A percentile compares a stretch with the other conserved stretches of the same genome.
Conservation (phyloP, 1,140 invertebrate species). For the Papilio polytes region DNA sequence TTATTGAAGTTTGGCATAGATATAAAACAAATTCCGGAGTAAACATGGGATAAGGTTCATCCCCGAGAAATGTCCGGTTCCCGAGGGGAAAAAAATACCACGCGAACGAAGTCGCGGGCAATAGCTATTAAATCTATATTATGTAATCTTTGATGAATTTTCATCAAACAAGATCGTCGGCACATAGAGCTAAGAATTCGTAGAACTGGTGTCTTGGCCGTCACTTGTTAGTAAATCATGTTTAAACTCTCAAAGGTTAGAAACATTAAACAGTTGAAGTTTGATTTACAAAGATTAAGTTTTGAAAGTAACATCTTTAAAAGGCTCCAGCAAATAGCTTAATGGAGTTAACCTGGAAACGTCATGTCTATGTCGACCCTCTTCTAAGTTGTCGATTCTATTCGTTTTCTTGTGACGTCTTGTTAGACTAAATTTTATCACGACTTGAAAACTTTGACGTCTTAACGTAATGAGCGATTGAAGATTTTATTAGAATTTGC, state of each 20-base stretch:
- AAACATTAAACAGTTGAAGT: neutral
- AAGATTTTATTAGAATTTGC: neutral
- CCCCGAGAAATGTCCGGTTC: too few species aligned
- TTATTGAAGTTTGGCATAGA: too few species aligned
- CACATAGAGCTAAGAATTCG: neutral
- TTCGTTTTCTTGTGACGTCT: slow-evolving; percentile 23
- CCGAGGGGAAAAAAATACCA: too few species aligned
- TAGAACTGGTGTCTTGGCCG: neutral
- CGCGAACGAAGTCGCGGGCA: too few species aligned
- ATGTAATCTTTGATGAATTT: too few species aligned
- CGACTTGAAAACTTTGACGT: slow-evolving; percentile 10
- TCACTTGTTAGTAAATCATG: neutral
- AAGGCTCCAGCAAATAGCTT: slow-evolving; percentile 17
- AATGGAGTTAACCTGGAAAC: slow-evolving; percentile 25
- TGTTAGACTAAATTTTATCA: slow-evolving; percentile 19
- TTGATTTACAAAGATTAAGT: slow-evolving; percentile 4
- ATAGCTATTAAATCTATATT: too few species aligned
- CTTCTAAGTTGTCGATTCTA: slow-evolving; percentile 16
- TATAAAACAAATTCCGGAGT: too few species aligned
- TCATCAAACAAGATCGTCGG: too few species aligned
- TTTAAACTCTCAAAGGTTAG: neutral
- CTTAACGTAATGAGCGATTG: slow-evolving; percentile 1
- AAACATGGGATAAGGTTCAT: too few species aligned
- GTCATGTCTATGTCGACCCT: slow-evolving; percentile 23
- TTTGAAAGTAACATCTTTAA: slow-evolving; percentile 2